phyloP scores from a whole-genome alignment of 2,888 invertebrate species.

The Margaritifera margaritifera region DNA sequence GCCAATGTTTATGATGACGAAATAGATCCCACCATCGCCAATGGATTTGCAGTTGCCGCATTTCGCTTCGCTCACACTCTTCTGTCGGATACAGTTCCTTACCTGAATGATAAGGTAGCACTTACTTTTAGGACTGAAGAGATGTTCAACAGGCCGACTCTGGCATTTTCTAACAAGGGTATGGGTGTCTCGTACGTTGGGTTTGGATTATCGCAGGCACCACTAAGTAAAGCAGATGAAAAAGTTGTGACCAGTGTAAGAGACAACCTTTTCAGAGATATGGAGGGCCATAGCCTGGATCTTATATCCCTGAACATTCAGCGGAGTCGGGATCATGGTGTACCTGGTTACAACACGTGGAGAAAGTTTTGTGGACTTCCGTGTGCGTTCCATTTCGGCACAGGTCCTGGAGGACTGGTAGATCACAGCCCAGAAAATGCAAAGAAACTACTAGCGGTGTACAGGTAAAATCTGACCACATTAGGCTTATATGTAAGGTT shows the following conservation, averaged over 20 bases:
- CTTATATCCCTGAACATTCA: constrained; percentile 91
- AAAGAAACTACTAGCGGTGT: constrained; percentile 30
- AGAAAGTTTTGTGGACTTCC: constrained; percentile 70
- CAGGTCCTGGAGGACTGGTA: constrained; percentile 30
- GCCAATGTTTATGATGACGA: constrained; percentile 87
- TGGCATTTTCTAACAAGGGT: too few relatives aligned
- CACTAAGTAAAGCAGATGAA: constrained; percentile 32
- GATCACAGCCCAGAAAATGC: constrained; percentile 35
- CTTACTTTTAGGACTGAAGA: too few relatives aligned
- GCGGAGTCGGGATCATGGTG: constrained; percentile 90
- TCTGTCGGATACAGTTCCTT: constrained; percentile 77
- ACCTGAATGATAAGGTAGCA: too few relatives aligned
- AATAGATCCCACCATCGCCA: constrained; percentile 83
- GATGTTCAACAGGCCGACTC: too few relatives aligned
- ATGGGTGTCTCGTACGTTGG: constrained; percentile 34
- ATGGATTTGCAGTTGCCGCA: constrained; percentile 97
- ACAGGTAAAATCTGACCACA: constrained; percentile 22
- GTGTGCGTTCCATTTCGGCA: constrained; percentile 36
- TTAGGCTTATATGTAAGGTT: too few relatives aligned
- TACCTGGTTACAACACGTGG: constrained; percentile 86
- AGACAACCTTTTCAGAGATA: constrained; percentile 85
- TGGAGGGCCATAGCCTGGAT: constrained; percentile 77
- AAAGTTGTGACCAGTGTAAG: constrained; percentile 73
- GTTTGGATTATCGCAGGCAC: constrained; percentile 30
- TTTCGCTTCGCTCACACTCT: constrained; percentile 93